Base-by-base conservation (phyloP, 2,113 vertebrate species). In the Nasalis larvatus region DNA sequence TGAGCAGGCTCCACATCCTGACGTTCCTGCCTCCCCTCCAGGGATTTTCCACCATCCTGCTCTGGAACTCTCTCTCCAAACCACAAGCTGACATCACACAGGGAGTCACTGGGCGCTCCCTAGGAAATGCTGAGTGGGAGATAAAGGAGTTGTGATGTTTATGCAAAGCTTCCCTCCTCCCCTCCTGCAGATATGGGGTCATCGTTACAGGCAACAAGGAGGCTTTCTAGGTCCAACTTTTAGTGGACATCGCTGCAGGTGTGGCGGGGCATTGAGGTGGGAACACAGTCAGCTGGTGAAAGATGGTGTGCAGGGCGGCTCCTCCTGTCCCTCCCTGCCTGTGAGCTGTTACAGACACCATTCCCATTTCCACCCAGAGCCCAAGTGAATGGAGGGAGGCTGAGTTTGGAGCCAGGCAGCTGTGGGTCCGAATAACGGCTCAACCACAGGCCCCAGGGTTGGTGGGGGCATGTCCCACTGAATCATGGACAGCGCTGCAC, bases 41-140 rank as follows among this genome's bases (percentile, higher is more conserved):
- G 86, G 83, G 18, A 56, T 81, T 73, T 68, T 32, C 83, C 47
- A 23, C 37, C 52, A 42, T 4, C 47, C 89, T 18, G 4, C 49
- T 63, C 69, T 90, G 93, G 63, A 96, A 20, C 40, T 69, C 30
- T 52, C 47, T 85, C 52, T 86, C 56, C 71, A 91, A 63, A 95
- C 23, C 40, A 16, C 74, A 94, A 94, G 88, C 91, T 97, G 97
- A 96, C 97, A 91, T 78, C 97, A 97, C 77, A 95, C 0, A 60
- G 63, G 86, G 71, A 81, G 45, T 49, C 40, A 42, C 20, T 20
- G 45, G 80, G 32, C 30, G 13, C 71, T 40, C 81, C 11, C 45
- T 30, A 42, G 80, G 85, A 80, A 80, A 74, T 37, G 42, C 74
- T 7, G 49, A 88, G 71, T 4, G 42, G 54, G 88, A 90, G 76